Evolutionary conservation across 53 echinoderm and acorn worm genomes (phyloP).

Genomic region (Astropecten irregularis): DNA sequence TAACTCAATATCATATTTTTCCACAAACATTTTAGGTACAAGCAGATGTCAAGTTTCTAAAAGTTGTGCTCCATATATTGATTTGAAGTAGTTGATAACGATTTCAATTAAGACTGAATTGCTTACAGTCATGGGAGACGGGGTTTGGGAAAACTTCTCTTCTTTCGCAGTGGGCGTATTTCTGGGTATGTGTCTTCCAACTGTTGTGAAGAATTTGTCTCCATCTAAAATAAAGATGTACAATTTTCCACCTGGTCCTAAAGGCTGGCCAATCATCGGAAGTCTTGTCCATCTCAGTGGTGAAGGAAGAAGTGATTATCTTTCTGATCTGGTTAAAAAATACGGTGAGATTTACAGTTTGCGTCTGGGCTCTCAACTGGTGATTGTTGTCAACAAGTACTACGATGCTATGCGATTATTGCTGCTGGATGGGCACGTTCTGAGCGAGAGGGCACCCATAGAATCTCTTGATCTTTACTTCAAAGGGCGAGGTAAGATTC

Average conservation of each 20-base stretch:
- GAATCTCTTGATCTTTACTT: constrained; percentile 78
- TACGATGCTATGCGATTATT: constrained; percentile 39
- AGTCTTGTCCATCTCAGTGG: constrained; percentile 12
- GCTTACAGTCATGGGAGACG: background rate
- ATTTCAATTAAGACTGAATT: background rate
- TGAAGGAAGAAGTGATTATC: constrained; percentile 13
- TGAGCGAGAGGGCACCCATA: constrained; percentile 70
- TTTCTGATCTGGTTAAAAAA: constrained; percentile 42
- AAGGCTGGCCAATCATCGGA: constrained; percentile 47
- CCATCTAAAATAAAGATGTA: background rate
- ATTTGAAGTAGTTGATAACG: background rate
- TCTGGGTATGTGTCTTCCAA: background rate
- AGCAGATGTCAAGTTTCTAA: background rate
- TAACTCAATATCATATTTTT: background rate
- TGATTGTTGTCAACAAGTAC: constrained; percentile 63
- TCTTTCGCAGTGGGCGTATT: background rate
- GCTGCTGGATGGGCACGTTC: constrained; percentile 54
- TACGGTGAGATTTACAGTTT: constrained; percentile 72
- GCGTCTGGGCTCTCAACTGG: constrained; percentile 63
- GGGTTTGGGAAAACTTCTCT: constrained; percentile 4
- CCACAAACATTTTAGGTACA: background rate
- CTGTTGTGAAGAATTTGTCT: background rate
- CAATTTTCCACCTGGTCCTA: constrained; percentile 39
- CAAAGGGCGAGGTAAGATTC: constrained; percentile 67
- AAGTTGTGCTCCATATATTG: background rate